Base-by-base conservation (phyloP, 2,113 vertebrate species). In the Xyliphius kryptos region DNA sequence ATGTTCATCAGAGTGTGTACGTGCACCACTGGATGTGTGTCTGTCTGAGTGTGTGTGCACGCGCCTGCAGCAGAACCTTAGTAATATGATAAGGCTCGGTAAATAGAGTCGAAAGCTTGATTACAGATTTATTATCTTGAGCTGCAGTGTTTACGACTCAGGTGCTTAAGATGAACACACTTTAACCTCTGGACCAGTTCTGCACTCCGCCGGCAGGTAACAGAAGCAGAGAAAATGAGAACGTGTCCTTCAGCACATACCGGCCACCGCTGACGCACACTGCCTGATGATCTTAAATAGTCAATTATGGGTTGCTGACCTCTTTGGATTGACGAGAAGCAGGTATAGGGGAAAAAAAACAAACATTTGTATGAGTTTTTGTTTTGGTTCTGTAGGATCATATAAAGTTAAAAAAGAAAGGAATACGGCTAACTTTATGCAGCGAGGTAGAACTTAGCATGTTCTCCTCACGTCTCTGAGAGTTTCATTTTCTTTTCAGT, bases 1-100 rank as follows among this genome's bases (percentile, higher is more conserved):
- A 1, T 17, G 36, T 52, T 63, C 62, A 32, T 76, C 37, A 72
- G 62, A 69, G 37, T 68, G 56, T 14, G 41, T 69, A 71, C 52
- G 68, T 69, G 70, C 56, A 19, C 46, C 40, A 17, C 19, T 52
- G 43, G 15, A 6, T 63, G 20, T 49, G 22, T 15, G 64, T 55
- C 47, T 61, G 46, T 26, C 36, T 59, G 66, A 43, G 52, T 50
- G 64, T 74, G 70, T 13, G 40, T 54, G 22, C 40, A n/a, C 22
- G 38, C 17, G 19, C 13, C 38, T 65, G 55, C 58, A n/a, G 43
- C 32, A 26, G n/a, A n/a, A 32, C 37, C 32, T 14, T 21, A 37
- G 56, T 12, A 46, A 21, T 12, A 40, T 16, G 52, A 62, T 69
- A 66, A 66, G 57, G 5, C 1, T n/a, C 52, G 14, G 19, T 56